Percentiles rank a stretch among this genome's conserved stretches.
These are phyloP conservation scores for Tricholaema leucomelas DNA, from an alignment of 2,113 vertebrate genomes.

Conservation along the genomic window DNA sequence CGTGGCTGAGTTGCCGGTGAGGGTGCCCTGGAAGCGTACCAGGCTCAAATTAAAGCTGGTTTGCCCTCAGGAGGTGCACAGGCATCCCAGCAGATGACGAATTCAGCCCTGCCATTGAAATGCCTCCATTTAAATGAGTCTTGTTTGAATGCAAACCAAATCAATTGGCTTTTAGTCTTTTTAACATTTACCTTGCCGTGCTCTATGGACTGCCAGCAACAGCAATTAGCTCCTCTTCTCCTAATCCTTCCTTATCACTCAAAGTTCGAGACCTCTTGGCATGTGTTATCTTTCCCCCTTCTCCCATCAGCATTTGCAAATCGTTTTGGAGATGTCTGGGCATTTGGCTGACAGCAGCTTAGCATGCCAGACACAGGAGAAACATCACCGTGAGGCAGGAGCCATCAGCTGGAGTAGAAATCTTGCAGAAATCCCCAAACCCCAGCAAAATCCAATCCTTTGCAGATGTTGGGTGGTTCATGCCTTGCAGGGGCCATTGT, in stretches of 20 bases:
- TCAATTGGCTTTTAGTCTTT: slow-evolving; percentile 24
- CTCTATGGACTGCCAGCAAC: background rate
- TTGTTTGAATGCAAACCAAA: slow-evolving; percentile 30
- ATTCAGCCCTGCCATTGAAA: slow-evolving; percentile 32
- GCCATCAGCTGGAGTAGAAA: background rate
- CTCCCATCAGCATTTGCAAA: background rate
- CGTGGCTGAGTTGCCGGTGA: background rate
- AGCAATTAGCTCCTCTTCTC: slow-evolving; percentile 3
- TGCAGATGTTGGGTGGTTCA: slow-evolving; percentile 52
- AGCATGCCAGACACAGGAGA: background rate
- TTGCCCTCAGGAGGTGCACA: background rate
- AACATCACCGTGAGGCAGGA: background rate
- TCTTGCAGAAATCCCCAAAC: background rate
- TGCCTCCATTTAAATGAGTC: slow-evolving; percentile 37
- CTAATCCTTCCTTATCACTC: background rate
- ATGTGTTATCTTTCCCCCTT: background rate
- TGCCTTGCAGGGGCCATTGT: slow-evolving; percentile 49
- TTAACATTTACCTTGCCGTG: slow-evolving; percentile 33
- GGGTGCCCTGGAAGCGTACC: background rate
- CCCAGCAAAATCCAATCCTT: background rate
- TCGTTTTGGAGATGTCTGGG: background rate
- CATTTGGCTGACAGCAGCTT: background rate
- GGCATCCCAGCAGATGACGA: slow-evolving; percentile 5
- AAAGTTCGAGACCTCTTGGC: background rate
- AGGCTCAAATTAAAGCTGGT: slow-evolving; percentile 18